These are phyloP conservation scores for Psittacula cyanocephala DNA, from an alignment of 2,113 vertebrate genomes.

Conservation along the genomic window DNA sequence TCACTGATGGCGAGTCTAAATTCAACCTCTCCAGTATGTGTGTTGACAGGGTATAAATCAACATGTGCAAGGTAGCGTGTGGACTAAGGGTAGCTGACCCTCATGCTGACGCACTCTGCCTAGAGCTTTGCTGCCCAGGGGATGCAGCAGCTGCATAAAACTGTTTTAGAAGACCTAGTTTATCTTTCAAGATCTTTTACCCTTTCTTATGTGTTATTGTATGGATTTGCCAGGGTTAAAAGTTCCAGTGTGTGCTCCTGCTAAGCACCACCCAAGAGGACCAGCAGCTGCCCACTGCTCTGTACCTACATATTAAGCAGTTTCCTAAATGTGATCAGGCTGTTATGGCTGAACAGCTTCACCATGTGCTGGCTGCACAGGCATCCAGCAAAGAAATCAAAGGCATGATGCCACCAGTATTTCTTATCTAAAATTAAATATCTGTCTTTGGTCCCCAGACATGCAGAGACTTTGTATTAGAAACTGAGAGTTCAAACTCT, in stretches of 20 bases:
- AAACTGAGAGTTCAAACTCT: conserved; percentile 51
- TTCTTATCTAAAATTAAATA: conserved; percentile 66
- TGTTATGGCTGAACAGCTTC: conserved; percentile 35
- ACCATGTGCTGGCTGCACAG: background rate
- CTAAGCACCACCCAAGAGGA: background rate
- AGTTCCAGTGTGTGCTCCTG: background rate
- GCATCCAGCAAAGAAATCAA: conserved; percentile 38
- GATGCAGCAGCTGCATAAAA: background rate
- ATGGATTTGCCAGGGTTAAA: background rate
- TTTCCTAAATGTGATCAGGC: conserved; percentile 25
- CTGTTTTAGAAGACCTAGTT: background rate
- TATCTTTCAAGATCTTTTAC: background rate
- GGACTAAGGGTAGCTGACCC: background rate
- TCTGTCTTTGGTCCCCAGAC: conserved; percentile 38
- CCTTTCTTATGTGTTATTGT: background rate
- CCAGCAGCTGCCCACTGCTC: background rate
- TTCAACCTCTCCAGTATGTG: background rate
- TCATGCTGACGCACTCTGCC: background rate
- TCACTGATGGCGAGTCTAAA: background rate
- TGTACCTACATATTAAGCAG: conserved; percentile 17
- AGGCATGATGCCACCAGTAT: conserved; percentile 66
- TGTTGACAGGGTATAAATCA: background rate
- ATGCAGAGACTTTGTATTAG: conserved; percentile 50
- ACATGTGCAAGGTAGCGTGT: background rate
- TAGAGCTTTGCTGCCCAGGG: background rate